Conservation (phyloP, 2,113 vertebrate species). For the Phainopepla nitens region DNA sequence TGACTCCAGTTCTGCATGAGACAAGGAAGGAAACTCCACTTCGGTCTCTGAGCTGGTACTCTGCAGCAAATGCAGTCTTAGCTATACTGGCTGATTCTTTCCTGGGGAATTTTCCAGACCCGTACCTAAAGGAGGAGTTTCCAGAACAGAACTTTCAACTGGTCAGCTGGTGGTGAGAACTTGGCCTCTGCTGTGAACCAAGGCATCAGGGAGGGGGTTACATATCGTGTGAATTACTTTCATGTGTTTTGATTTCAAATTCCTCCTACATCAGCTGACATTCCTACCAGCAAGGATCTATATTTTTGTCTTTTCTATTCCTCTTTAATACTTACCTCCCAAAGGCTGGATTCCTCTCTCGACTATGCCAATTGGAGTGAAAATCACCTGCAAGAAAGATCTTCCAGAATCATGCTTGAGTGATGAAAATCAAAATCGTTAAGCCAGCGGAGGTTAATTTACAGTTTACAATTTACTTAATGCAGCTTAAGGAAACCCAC, state of each 20-base stretch:
- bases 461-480: neutral
- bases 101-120: neutral
- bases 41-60: neutral
- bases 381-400: neutral
- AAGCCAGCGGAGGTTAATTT: neutral
- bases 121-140: neutral
- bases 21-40: neutral
- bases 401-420: neutral
- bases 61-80: neutral
- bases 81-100: neutral
- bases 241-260: neutral
- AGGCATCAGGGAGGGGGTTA: neutral
- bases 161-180: neutral
- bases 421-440: neutral
- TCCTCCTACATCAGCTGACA: neutral
- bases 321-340: neutral
- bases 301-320: neutral
- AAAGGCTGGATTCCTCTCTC: neutral
- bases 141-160: neutral
- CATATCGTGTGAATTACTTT: neutral
- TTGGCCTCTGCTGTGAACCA: neutral
- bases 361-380: neutral
- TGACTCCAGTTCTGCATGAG: neutral
- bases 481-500: neutral
- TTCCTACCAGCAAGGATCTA: neutral